Percentiles rank a stretch among this genome's conserved stretches.
phyloP scores from a whole-genome alignment of 2,113 vertebrate species.

The Falcunculus frontatus region DNA sequence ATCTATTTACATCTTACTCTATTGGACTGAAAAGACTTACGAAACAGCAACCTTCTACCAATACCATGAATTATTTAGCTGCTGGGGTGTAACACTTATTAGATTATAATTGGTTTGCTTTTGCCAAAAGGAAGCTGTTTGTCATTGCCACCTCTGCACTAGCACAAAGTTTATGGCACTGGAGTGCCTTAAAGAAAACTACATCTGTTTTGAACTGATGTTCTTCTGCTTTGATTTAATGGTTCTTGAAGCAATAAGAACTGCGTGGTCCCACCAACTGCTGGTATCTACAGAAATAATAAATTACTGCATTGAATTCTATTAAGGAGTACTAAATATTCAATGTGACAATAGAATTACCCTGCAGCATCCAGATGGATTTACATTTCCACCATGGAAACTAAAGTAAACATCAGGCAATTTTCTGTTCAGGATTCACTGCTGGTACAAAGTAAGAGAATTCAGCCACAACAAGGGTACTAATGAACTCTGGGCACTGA shows the following conservation, averaged over 20 bases:
- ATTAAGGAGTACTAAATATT: neutral
- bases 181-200: neutral
- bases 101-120: neutral
- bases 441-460: neutral
- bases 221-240: neutral
- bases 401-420: neutral
- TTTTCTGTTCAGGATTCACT: neutral
- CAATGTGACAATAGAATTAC: neutral
- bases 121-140: slow-evolving; percentile 17
- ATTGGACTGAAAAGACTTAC: neutral
- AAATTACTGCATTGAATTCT: neutral
- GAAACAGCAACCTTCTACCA: neutral
- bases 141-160: neutral
- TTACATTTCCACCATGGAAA: neutral
- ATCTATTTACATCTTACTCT: neutral
- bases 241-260: neutral
- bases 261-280: neutral
- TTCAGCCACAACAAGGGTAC: neutral
- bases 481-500: neutral
- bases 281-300: neutral
- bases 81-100: neutral
- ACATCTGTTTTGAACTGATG: neutral
- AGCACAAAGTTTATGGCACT: neutral
- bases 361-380: neutral
- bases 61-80: slow-evolving; percentile 21